These are phyloP conservation scores for Hybos culiciformis DNA, from an alignment of 2,888 invertebrate species.

Conservation along the genomic window DNA sequence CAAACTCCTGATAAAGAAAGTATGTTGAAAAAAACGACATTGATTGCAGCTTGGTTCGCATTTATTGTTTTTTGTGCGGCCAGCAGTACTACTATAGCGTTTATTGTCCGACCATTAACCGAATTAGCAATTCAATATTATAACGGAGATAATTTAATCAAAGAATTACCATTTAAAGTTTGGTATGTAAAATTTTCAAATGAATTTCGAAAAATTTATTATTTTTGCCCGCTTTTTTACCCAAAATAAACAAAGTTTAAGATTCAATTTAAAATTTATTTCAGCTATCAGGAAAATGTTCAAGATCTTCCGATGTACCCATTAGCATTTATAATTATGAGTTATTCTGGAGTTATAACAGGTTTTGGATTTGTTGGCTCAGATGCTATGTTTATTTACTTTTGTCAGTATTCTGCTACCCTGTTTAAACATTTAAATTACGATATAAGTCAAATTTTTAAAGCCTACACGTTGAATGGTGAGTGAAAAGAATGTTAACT, in stretches of 20 bases:
- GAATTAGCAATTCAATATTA: not conserved
- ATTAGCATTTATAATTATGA: constrained; percentile 22
- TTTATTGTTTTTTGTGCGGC: not conserved
- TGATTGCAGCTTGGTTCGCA: not conserved
- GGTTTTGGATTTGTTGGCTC: constrained; percentile 27
- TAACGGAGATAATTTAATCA: constrained; percentile 16
- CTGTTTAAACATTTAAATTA: constrained; percentile 25
- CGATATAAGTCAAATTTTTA: constrained; percentile 23
- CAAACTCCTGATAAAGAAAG: no score
- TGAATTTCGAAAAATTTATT: not conserved
- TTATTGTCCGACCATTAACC: not conserved
- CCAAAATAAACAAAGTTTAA: no score
- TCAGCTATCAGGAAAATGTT: constrained; percentile 23
- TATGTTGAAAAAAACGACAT: not conserved
- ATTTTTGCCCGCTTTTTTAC: not conserved
- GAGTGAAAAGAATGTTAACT: no score
- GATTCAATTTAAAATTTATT: not conserved
- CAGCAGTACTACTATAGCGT: no score
- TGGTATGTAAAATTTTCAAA: constrained; percentile 20
- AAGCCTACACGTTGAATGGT: constrained; percentile 12
- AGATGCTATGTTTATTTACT: constrained; percentile 29
- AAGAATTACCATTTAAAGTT: constrained; percentile 25
- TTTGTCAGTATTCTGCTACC: constrained; percentile 26
- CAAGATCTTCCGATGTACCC: constrained; percentile 21
- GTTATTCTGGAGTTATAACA: constrained; percentile 25